Conservation (phyloP, 2,888 invertebrate genomes). For the Drosophila hamatofila region DNA sequence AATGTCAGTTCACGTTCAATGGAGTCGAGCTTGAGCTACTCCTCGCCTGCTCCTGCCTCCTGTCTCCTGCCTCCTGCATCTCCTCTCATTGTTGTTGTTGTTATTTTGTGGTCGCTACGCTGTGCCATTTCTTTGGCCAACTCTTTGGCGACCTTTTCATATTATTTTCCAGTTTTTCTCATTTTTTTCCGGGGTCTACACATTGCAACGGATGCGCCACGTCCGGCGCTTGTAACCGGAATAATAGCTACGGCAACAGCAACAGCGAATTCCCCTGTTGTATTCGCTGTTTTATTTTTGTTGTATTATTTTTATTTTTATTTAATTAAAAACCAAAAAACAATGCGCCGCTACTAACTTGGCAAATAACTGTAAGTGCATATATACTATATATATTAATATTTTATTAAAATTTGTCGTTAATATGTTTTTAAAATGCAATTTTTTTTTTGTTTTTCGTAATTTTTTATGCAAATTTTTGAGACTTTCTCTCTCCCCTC, state of each 20-base stretch:
- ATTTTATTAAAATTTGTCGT: slow-evolving; percentile 37
- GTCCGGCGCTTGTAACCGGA: slow-evolving; percentile 65
- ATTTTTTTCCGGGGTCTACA: slow-evolving; percentile 19
- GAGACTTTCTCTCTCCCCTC: slow-evolving; percentile 14
- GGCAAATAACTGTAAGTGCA: slow-evolving; percentile 13
- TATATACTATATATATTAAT: neutral
- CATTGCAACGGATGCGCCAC: slow-evolving; percentile 64
- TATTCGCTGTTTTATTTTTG: slow-evolving; percentile 38
- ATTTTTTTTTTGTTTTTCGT: slow-evolving; percentile 2
- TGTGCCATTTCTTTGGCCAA: slow-evolving; percentile 50
- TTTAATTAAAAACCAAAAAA: slow-evolving; percentile 71
- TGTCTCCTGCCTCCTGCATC: neutral
- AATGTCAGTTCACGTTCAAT: slow-evolving; percentile 79
- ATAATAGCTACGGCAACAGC: slow-evolving; percentile 63
- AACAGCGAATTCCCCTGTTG: slow-evolving; percentile 50
- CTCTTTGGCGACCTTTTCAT: slow-evolving; percentile 65
- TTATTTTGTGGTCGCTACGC: slow-evolving; percentile 47
- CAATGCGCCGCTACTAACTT: slow-evolving; percentile 34
- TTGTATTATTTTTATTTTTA: slow-evolving; percentile 39
- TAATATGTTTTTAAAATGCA: slow-evolving; percentile 28
- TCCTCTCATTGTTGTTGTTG: slow-evolving; percentile 4
- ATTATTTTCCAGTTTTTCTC: slow-evolving; percentile 42
- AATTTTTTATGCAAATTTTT: slow-evolving; percentile 58
- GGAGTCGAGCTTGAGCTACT: slow-evolving; percentile 56
- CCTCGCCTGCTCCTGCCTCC: neutral